Evolutionary conservation across 2,888 invertebrate species (phyloP).

Genomic region (Smittia aterrima): DNA sequence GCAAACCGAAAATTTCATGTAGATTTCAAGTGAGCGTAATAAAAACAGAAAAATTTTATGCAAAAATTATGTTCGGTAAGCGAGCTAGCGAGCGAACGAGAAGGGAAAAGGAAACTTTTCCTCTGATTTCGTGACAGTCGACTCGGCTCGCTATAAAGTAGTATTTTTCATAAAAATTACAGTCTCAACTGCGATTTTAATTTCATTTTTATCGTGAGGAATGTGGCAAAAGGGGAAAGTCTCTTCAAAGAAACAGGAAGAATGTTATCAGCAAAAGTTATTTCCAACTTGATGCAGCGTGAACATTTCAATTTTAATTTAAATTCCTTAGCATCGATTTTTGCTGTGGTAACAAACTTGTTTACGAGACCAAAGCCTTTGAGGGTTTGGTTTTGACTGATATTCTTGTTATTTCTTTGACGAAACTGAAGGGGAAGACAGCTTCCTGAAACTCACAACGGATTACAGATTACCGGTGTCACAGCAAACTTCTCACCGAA

Average conservation of each 20-base stretch:
- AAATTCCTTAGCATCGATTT: constrained; percentile 5
- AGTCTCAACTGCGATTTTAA: constrained; percentile 17
- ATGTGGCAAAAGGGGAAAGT: background rate
- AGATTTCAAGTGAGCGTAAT: constrained; percentile 22
- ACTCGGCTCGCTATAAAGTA: background rate
- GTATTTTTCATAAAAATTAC: constrained; percentile 29
- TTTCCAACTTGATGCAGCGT: constrained; percentile 21
- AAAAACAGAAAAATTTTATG: constrained; percentile 28
- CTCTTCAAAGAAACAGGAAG: background rate
- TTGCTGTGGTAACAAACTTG: too few relatives aligned
- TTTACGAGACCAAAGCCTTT: too few relatives aligned
- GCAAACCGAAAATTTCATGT: constrained; percentile 7
- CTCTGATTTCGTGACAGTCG: constrained; percentile 32
- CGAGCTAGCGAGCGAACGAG: background rate
- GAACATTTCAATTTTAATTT: constrained; percentile 32
- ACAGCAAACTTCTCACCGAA: too few relatives aligned
- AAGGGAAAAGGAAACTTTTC: background rate
- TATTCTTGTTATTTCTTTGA: too few relatives aligned
- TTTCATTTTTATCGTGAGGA: constrained; percentile 25
- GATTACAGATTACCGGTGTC: background rate
- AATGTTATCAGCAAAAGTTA: constrained; percentile 23
- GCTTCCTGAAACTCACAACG: background rate
- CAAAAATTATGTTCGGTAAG: constrained; percentile 14
- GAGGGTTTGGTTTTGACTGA: too few relatives aligned
- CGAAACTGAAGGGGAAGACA: background rate